Evolutionary conservation across 2,113 vertebrate genomes (phyloP).

Genomic region (Microtus richardsoni): DNA sequence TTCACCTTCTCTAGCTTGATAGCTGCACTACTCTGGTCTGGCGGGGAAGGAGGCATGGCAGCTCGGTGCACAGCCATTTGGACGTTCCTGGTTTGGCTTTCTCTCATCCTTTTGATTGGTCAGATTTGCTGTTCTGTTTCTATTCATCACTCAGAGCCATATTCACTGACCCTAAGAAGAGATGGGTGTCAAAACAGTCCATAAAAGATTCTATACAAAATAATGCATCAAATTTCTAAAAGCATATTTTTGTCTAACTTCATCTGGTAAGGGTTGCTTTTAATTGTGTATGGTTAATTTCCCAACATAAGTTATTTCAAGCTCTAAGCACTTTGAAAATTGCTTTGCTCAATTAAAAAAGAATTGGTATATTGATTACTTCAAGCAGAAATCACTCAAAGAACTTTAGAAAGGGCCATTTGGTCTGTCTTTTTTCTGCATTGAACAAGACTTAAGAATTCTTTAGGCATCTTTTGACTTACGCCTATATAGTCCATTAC

Average conservation of each 20-base stretch:
- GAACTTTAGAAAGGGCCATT: neutral
- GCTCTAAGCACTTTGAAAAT: conserved; percentile 38
- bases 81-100: conserved; percentile 89
- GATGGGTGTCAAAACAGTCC: neutral
- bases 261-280: conserved; percentile 23
- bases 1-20: conserved; percentile 86
- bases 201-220: neutral
- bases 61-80: conserved; percentile 92
- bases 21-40: conserved; percentile 56
- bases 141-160: conserved; percentile 62
- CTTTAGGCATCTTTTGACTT: neutral
- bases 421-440: neutral
- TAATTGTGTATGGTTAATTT: conserved; percentile 7
- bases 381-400: neutral
- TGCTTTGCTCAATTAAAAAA: neutral
- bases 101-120: conserved; percentile 86
- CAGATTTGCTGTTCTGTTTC: too few relatives aligned
- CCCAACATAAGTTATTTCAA: conserved; percentile 47
- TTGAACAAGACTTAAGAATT: neutral
- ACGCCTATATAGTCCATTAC: neutral
- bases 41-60: conserved; percentile 70
- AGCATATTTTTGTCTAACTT: conserved; percentile 18
- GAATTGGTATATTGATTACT: neutral
- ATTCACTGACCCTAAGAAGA: conserved; percentile 49
- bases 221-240: neutral